Conservation (phyloP, 2,797 vertebrate genomes). For the Phoxinus dragarum region DNA sequence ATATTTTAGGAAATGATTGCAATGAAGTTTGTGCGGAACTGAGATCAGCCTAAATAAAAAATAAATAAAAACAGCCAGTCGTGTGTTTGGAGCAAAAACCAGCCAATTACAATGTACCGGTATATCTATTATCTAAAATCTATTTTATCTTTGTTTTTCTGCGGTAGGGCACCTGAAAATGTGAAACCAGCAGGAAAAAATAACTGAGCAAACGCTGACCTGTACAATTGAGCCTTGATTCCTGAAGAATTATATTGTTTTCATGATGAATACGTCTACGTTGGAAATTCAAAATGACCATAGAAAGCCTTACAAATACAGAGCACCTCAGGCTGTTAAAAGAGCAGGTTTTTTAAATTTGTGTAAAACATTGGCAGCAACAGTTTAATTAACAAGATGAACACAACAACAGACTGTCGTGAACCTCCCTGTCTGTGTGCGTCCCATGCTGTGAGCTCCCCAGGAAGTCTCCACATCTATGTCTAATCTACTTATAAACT, state of each 20-base stretch:
- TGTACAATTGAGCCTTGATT: too few relatives aligned
- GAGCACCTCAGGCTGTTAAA: background rate
- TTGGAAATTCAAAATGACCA: background rate
- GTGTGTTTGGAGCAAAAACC: too few relatives aligned
- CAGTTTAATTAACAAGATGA: constrained; percentile 8
- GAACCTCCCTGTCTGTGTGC: constrained; percentile 12
- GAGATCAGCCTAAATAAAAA: too few relatives aligned
- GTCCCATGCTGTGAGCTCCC: constrained; percentile 21
- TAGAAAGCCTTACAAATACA: background rate
- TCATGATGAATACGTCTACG: background rate
- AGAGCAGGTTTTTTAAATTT: background rate
- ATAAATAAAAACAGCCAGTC: too few relatives aligned
- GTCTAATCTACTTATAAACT: constrained; percentile 32
- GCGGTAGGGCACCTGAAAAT: background rate
- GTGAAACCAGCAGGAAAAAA: background rate
- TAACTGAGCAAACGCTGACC: background rate
- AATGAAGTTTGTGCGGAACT: too few relatives aligned
- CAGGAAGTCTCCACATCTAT: constrained; percentile 45
- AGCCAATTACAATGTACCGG: too few relatives aligned
- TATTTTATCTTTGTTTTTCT: background rate
- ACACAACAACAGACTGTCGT: constrained; percentile 13
- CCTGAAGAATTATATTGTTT: background rate
- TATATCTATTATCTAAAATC: too few relatives aligned
- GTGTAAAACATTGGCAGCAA: background rate
- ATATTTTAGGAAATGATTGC: background rate